Evolutionary conservation across 2,113 vertebrate genomes (phyloP).

Genomic region (Herpetotheres cachinnans): DNA sequence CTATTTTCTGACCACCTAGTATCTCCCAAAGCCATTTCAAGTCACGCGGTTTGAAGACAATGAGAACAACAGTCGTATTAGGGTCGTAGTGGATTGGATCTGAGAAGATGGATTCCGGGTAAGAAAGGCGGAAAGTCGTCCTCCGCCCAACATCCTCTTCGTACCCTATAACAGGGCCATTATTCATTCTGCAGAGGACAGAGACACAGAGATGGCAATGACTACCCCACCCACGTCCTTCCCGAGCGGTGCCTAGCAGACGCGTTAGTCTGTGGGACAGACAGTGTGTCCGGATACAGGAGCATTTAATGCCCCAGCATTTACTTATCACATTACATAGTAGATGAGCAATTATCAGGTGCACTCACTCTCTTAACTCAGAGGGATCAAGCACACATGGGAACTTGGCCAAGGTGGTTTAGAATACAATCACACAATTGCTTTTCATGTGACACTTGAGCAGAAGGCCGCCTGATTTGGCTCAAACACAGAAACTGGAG

Average conservation of each 20-base stretch:
- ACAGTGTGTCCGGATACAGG: neutral
- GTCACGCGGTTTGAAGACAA: constrained; percentile 76
- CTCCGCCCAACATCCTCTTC: constrained; percentile 81
- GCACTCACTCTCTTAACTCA: neutral
- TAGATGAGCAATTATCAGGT: neutral
- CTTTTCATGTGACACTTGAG: neutral
- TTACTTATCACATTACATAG: neutral
- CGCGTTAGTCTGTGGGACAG: accelerated
- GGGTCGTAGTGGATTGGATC: constrained; percentile 75
- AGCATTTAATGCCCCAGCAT: neutral
- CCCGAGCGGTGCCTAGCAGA: accelerated
- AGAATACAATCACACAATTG: neutral
- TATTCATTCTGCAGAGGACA: constrained; percentile 76
- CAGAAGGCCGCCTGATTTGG: neutral
- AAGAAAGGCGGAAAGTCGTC: constrained; percentile 82
- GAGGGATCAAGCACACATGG: neutral
- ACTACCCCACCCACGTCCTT: neutral
- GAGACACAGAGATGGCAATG: neutral
- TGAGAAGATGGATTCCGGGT: constrained; percentile 81
- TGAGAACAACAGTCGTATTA: constrained; percentile 72
- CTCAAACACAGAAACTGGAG: neutral
- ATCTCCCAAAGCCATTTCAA: constrained; percentile 78
- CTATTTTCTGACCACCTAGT: constrained; percentile 66
- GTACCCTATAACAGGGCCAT: constrained; percentile 77
- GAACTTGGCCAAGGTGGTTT: neutral